Conservation (phyloP, 2,797 vertebrate genomes). For the Gallinago solitaria region DNA sequence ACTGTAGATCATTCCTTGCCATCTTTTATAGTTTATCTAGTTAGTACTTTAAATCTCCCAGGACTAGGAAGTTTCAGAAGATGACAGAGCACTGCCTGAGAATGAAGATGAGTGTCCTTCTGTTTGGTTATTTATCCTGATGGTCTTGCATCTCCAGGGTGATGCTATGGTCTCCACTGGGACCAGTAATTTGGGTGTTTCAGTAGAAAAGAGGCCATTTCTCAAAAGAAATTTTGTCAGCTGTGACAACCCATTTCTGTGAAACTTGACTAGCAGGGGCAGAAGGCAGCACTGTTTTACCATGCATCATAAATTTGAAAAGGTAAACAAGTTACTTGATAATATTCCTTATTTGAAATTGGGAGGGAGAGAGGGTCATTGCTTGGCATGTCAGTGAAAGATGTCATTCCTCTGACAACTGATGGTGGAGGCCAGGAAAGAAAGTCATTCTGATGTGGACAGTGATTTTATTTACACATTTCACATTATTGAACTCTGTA, state of each 20-base stretch:
- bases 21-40: slow-evolving; percentile 73
- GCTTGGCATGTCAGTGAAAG: not conserved
- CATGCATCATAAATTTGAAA: slow-evolving; percentile 7
- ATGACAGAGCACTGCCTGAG: slow-evolving; percentile 58
- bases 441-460: not conserved
- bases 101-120: slow-evolving; percentile 72
- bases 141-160: slow-evolving; percentile 51
- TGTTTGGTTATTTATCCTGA: slow-evolving; percentile 57
- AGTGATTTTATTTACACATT: not conserved
- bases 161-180: slow-evolving; percentile 29
- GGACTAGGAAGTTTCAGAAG: slow-evolving; percentile 68
- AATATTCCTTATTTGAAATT: slow-evolving; percentile 8
- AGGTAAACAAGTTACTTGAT: slow-evolving; percentile 54
- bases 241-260: slow-evolving; percentile 56
- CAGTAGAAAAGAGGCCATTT: slow-evolving; percentile 61
- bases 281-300: slow-evolving; percentile 18
- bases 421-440: not conserved
- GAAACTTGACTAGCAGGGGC: slow-evolving; percentile 33
- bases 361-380: not conserved
- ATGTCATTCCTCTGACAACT: not conserved
- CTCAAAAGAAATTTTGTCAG: slow-evolving; percentile 52
- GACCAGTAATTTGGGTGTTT: slow-evolving; percentile 64
- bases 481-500: not conserved
- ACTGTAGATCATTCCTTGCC: slow-evolving; percentile 65
- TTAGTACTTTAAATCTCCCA: slow-evolving; percentile 67